Percentiles rank a stretch among this genome's conserved stretches.
These are phyloP conservation scores for Thysanoteuthis rhombus DNA, from an alignment of 2,888 invertebrate species.

Conservation along the genomic window DNA sequence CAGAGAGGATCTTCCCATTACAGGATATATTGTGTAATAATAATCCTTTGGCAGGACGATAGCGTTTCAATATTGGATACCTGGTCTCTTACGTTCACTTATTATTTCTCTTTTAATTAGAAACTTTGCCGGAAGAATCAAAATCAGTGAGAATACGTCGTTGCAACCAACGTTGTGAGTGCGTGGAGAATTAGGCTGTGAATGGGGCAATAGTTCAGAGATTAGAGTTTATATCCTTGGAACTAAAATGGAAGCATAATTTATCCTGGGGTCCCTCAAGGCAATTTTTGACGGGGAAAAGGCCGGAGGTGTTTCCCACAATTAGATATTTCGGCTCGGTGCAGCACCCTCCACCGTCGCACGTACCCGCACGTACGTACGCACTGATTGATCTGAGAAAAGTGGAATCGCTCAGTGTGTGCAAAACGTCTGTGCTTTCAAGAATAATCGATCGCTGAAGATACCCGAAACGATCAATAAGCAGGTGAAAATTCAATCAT, in stretches of 20 bases:
- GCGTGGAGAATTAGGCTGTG: too few species aligned
- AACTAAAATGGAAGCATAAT: neutral
- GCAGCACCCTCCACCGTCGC: too few species aligned
- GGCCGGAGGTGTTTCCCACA: neutral
- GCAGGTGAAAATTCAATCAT: too few species aligned
- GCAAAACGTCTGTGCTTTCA: too few species aligned
- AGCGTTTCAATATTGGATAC: neutral
- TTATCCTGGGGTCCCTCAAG: neutral
- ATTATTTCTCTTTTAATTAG: neutral
- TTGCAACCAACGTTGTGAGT: neutral
- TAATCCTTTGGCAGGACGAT: neutral
- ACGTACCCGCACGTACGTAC: too few species aligned
- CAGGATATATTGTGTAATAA: neutral
- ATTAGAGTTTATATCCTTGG: neutral
- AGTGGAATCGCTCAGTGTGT: too few species aligned
- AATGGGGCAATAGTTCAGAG: neutral
- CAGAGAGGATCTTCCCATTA: neutral
- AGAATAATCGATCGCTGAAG: too few species aligned
- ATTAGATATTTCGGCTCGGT: neutral
- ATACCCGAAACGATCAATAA: too few species aligned
- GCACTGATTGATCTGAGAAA: too few species aligned
- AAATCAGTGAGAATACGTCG: neutral
- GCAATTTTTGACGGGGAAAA: neutral
- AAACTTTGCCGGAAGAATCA: neutral
- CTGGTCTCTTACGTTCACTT: neutral